These are phyloP conservation scores for Danaus chrysippus DNA, from an alignment of 2,888 invertebrate species.

Conservation along the genomic window DNA sequence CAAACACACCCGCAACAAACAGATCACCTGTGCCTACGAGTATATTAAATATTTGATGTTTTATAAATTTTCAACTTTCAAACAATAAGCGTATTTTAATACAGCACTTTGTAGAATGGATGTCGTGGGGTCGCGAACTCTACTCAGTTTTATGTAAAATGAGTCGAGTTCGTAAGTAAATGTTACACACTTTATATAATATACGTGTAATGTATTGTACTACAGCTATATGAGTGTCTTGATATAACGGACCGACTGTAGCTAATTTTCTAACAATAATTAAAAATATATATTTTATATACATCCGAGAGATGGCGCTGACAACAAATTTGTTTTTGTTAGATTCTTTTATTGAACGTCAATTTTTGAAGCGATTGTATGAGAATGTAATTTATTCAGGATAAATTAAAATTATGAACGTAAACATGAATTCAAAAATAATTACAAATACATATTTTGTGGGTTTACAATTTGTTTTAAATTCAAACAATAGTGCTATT, in stretches of 20 bases:
- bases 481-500: no score
- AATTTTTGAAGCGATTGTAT: no score
- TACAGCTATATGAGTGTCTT: constrained; percentile 53
- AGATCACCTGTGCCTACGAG: constrained; percentile 53
- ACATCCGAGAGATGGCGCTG: no score
- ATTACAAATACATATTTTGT: no score
- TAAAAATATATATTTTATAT: no score
- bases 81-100: neutral
- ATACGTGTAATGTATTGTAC: constrained; percentile 22
- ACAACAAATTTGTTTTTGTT: no score
- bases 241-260: constrained; percentile 53
- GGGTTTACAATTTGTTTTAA: no score
- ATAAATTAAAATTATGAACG: no score
- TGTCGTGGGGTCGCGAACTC: constrained; percentile 45
- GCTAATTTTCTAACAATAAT: constrained; percentile 36
- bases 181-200: constrained; percentile 29
- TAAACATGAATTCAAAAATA: no score
- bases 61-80: neutral
- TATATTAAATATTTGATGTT: constrained; percentile 17
- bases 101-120: constrained; percentile 35
- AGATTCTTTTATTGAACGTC: no score
- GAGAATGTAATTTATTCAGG: no score
- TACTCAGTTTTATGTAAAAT: constrained; percentile 30
- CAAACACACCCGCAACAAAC: constrained; percentile 32
- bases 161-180: constrained; percentile 41